phyloP scores from a whole-genome alignment of 2,113 vertebrate species.

The Gallinago paraguaiae region DNA sequence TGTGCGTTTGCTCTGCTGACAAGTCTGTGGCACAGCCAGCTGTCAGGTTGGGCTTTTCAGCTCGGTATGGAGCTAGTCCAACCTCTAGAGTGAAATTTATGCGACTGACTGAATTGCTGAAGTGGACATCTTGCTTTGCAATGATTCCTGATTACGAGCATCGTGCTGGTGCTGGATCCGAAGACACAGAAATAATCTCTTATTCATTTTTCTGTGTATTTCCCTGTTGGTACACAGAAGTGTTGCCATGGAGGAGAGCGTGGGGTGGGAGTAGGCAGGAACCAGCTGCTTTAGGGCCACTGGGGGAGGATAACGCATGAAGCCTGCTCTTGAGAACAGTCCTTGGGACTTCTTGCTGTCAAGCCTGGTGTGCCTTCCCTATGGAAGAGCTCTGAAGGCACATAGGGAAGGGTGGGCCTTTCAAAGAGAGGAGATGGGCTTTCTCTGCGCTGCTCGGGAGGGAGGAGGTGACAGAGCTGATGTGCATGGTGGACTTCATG shows the following conservation, averaged over 20 bases:
- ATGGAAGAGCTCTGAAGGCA: background rate
- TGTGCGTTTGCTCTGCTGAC: background rate
- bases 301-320: background rate
- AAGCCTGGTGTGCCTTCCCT: fast-evolving
- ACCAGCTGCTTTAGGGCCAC: conserved; percentile 15
- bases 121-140: background rate
- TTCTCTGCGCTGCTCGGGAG: fast-evolving
- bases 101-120: background rate
- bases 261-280: conserved; percentile 42
- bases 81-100: fast-evolving
- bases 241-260: conserved; percentile 61
- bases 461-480: background rate
- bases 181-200: background rate
- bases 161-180: background rate
- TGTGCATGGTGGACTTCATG: fast-evolving
- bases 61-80: background rate
- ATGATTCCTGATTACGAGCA: background rate
- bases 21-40: background rate
- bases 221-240: background rate
- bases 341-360: background rate
- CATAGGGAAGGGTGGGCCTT: background rate
- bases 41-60: background rate
- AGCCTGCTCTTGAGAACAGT: background rate
- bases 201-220: background rate
- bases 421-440: fast-evolving